Evolutionary conservation across 2,888 invertebrate species (phyloP), one percentile per base, ranked within the genome.

Genomic region (Cactoblastis cactorum): DNA sequence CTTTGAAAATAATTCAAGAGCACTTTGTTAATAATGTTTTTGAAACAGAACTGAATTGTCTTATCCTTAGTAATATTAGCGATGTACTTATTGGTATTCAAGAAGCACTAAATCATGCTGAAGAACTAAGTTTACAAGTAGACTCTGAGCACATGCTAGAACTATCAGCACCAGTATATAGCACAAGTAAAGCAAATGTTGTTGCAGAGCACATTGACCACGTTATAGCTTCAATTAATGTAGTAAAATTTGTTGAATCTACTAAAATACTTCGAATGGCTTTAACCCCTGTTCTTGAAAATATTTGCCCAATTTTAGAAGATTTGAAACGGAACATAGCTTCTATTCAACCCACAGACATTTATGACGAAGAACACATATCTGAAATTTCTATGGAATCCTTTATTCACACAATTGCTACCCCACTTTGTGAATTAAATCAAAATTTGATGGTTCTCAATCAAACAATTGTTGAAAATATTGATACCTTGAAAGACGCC

Each of bases 331-430:
- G 62, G 9, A 76, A 63, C 71, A 48, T 91, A 69, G 74, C 79
- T 62, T 53, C 81, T 58, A 47, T 79, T 64, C 64, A 69, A 71
- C 18, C 69, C 14, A 58, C 50, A 58, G 63, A 60, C 15, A 33
- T 62, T 22, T 62, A 68, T 45, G 57, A 61, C 37, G 70, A 74
- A 49, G 79, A 83, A 53, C 65, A 74, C 53, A 14, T 79, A 32
- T 73, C 74, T 32, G 77, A 80, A 35, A 65, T 91, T 32, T 86
- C 89, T 5, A 83, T 87, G 0, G 63, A 63, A 37, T 82, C 90
- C 1, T 77, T 90, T 15, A 81, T 80, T 38, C 59, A 77, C 58
- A 74, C 74, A 11, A 56, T 87, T 48, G 86, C 83, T n/a, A 73
- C 71, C 8, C 81, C 86, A 14, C 56, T 89, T 8, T 75, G 72